phyloP scores from a whole-genome alignment of 2,113 vertebrate genomes.

The Rhegmatorhina hoffmannsi region DNA sequence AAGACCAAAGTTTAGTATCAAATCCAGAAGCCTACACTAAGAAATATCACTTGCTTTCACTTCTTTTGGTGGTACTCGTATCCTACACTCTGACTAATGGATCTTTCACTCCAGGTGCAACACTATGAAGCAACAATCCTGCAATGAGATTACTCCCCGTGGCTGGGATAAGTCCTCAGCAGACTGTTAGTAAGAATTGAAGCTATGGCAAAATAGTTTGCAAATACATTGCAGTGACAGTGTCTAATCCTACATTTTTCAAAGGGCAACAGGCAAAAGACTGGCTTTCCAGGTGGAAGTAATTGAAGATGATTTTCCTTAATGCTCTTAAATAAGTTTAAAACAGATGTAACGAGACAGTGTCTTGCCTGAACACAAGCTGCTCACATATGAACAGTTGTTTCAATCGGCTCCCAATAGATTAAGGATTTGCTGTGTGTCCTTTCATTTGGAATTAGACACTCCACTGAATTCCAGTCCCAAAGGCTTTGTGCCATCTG shows the following conservation, averaged over 20 bases:
- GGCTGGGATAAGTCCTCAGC: not conserved
- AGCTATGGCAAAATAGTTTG: not conserved
- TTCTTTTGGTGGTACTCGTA: not conserved
- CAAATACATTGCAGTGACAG: not conserved
- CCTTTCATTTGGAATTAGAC: conserved; percentile 46
- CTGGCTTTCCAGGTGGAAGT: not conserved
- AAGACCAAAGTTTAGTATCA: not conserved
- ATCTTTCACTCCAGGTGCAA: not conserved
- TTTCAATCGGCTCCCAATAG: conserved; percentile 25
- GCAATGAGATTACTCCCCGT: not conserved
- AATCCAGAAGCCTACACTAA: not conserved
- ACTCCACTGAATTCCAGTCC: not conserved
- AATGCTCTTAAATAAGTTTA: conserved; percentile 11
- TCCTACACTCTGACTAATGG: not conserved
- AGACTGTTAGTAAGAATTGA: not conserved
- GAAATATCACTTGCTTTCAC: not conserved
- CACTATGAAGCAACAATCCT: not conserved
- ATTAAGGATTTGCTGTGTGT: conserved; percentile 44
- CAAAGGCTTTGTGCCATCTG: conserved; percentile 46
- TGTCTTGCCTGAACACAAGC: not conserved
- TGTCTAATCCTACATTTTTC: not conserved
- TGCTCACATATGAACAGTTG: conserved; percentile 18
- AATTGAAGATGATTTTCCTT: not conserved
- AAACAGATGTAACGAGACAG: not conserved
- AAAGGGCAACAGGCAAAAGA: not conserved